Base-by-base conservation (phyloP, 2,797 vertebrate species). In the Sebastes reedi region DNA sequence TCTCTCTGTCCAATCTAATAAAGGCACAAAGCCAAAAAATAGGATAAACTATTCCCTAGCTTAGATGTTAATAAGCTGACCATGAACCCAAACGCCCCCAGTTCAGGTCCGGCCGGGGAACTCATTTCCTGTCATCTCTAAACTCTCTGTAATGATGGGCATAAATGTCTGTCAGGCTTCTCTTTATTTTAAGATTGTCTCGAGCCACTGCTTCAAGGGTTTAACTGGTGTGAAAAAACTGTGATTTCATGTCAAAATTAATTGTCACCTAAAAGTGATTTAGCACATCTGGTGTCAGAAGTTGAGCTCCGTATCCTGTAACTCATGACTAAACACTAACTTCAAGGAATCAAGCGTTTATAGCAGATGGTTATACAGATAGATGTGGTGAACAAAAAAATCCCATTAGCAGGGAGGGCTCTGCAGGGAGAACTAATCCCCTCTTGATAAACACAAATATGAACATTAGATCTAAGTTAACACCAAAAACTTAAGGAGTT, bases 341-440 rank as follows among this genome's bases (percentile, higher is more conserved):
- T 55, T 75, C 4, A 20, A 7, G 54, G 46, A 62, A 32, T 24
- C 5, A 3, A 50, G 27, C 24, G 4, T 42, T 71, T 56, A 34
- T 22, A 69, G 64, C 67, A 79, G 54, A 72, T 66, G 65, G 65
- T 62, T 69, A 2, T 56, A 32, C 42, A 32, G 76, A 65, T 52
- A 18, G 58, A 66, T 70, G 11, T 32, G 32, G 42, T 20, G 0
- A 9, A 16, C 25, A 34, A 30, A 30, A 2, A 66, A 50, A 42
- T 30, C 27, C 55, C 29, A 62, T 39, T 39, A 66, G 46, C 39
- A 20, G 52, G 32, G 4, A 24, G 25, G 34, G 6, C 2, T 72
- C 39, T 29, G 60, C 24, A 11, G 39, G n/a, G n/a, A 55, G 14
- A 65, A 9, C 34, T 34, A 32, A 71, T 54, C 42, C 66, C 39